These are phyloP conservation scores for Fratercula arctica DNA, from an alignment of 2,797 vertebrate species.

Conservation along the genomic window DNA sequence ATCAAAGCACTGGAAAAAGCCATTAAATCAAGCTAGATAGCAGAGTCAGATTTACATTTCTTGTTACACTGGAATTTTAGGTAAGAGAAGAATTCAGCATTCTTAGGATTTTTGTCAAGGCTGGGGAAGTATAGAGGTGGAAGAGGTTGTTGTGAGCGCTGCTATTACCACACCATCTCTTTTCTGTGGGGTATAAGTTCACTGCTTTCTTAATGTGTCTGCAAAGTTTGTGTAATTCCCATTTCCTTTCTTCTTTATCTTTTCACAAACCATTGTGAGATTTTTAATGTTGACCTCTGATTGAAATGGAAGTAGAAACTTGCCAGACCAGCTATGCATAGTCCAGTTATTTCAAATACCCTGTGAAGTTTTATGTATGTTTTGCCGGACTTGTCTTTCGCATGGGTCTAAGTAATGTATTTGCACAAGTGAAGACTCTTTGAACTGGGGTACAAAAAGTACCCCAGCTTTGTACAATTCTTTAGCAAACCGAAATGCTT, in stretches of 20 bases:
- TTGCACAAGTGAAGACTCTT: background rate
- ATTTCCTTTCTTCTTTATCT: background rate
- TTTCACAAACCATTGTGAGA: background rate
- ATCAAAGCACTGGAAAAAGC: background rate
- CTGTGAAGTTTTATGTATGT: no score
- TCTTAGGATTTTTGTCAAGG: background rate
- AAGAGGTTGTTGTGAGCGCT: background rate
- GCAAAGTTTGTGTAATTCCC: background rate
- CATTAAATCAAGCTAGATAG: accelerated
- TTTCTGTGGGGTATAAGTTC: background rate
- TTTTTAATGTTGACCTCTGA: background rate
- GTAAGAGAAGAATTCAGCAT: background rate
- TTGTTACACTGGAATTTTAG: background rate
- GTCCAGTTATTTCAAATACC: background rate
- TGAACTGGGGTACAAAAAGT: background rate
- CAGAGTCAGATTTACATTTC: background rate
- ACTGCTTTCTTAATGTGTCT: background rate
- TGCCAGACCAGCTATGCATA: background rate
- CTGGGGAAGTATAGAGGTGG: background rate
- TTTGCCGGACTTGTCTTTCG: background rate
- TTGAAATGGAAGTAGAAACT: background rate
- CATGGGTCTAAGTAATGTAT: accelerated
- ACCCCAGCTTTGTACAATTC: background rate
- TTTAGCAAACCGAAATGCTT: background rate
- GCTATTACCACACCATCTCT: accelerated